A percentile compares a stretch with the other conserved stretches of the same genome.
These are phyloP conservation scores for Ornithoptera alexandrae DNA, from an alignment of 2,888 invertebrate species.

Conservation along the genomic window DNA sequence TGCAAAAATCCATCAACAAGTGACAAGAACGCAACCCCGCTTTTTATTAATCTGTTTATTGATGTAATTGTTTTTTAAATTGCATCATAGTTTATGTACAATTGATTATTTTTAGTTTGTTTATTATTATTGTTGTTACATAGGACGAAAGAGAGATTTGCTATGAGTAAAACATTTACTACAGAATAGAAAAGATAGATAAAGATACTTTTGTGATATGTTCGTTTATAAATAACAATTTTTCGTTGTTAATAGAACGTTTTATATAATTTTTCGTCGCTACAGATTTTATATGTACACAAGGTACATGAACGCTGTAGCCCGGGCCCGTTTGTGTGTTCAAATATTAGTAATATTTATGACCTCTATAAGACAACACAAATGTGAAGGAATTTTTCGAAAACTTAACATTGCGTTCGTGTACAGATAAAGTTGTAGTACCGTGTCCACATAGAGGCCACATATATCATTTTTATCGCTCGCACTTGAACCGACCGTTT, in stretches of 20 bases:
- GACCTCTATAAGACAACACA: conserved; percentile 11
- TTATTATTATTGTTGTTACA: not conserved
- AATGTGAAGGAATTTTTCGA: conserved; percentile 26
- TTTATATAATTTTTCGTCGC: not conserved
- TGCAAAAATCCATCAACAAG: conserved; percentile 27
- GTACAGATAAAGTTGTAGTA: conserved; percentile 70
- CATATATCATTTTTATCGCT: conserved; percentile 80
- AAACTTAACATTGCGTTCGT: conserved; percentile 46
- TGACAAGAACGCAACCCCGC: conserved; percentile 18
- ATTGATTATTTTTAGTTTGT: not conserved
- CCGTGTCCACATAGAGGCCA: conserved; percentile 60
- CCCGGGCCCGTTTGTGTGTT: not conserved
- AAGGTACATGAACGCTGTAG: not conserved
- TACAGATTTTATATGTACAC: not conserved
- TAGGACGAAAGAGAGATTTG: no score
- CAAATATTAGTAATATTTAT: conserved; percentile 14
- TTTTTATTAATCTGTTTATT: conserved; percentile 18
- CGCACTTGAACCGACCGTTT: conserved; percentile 69
- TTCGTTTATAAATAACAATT: not conserved
- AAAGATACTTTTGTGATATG: not conserved
- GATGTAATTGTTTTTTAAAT: conserved; percentile 10
- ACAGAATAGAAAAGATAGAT: not conserved
- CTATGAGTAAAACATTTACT: no score
- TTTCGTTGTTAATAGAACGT: no score
- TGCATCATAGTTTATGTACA: not conserved